Evolutionary conservation across 2,797 vertebrate species (phyloP).

Genomic region (Amphiprion clarkii): DNA sequence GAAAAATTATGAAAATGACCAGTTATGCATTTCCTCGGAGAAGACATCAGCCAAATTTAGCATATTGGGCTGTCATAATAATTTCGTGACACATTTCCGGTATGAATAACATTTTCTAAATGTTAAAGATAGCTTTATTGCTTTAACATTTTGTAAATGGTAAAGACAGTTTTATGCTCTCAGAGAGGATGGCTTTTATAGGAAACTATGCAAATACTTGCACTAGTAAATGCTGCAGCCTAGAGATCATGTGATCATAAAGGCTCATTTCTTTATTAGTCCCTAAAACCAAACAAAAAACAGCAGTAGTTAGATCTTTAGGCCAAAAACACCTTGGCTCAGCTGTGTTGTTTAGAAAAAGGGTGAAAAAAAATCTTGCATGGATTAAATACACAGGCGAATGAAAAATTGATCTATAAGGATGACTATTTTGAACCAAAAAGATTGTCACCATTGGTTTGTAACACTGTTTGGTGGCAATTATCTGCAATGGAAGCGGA

Average conservation of each 20-base stretch:
- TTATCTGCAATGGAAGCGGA: conserved; percentile 19
- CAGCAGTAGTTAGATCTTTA: background rate
- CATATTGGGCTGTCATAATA: background rate
- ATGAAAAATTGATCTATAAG: background rate
- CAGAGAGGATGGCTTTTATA: background rate
- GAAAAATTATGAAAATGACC: background rate
- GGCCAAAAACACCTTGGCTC: background rate
- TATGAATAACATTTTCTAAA: background rate
- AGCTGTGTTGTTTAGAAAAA: background rate
- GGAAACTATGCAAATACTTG: background rate
- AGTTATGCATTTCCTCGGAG: background rate
- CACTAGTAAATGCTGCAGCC: background rate
- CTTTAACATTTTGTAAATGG: background rate
- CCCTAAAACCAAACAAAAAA: background rate
- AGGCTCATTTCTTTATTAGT: background rate
- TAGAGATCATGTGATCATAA: background rate
- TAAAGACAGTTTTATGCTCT: background rate
- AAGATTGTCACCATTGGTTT: background rate
- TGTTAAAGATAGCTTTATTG: background rate
- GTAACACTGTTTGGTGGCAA: background rate
- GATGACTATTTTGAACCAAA: background rate
- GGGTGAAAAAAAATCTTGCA: background rate
- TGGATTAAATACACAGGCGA: background rate
- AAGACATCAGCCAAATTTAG: background rate
- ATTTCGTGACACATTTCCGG: background rate